Evolutionary conservation across 2,888 invertebrate genomes (phyloP), one percentile per base, ranked within the genome.

Genomic region (Andrena bicolor): DNA sequence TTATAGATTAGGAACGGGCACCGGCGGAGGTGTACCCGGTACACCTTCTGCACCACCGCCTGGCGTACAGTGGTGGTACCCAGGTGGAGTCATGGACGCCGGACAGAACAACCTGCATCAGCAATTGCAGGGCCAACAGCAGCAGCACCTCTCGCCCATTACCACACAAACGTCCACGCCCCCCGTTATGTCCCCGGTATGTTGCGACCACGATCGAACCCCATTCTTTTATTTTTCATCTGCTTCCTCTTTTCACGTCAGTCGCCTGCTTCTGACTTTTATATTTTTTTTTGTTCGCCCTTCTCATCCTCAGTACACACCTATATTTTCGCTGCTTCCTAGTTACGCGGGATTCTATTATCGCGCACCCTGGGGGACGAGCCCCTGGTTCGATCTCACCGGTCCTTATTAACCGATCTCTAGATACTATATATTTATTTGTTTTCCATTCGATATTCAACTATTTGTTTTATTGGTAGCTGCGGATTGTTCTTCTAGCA

Each of bases 1-100:
- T 94, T 97, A 97, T 94, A 96, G 97, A 93, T 94, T 97, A 92
- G 96, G 95, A 94, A 94, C 95, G 95, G 94, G 94, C 94, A 88
- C 95, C 94, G 94, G 92, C 83, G 86, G 84, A 65, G 88, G 89
- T 83, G 90, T 91, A 86, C 90, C 90, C 61, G 94, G 92, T 92
- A 91, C 92, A 86, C 91, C 93, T 79, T 91, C 91, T 66, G 94
- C 95, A 73, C 94, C 95, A 56, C 90, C 92, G 80, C 92, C 93
- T 86, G 95, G 95, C 88, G 95, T 95, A 75, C 96, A 96, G 91
- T 97, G 97, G 96, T 97, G 97, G 97, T 97, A 97, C 95, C 96
- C 96, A 85, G 95, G 96, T 90, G 95, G 95, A 89, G 95, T 96
- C 83, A 96, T 95, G 92, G 95, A 95, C 88, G 95, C 95, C 87